Conservation (phyloP, 2,797 vertebrate species). For the Gymnoscopelus microlampas region DNA sequence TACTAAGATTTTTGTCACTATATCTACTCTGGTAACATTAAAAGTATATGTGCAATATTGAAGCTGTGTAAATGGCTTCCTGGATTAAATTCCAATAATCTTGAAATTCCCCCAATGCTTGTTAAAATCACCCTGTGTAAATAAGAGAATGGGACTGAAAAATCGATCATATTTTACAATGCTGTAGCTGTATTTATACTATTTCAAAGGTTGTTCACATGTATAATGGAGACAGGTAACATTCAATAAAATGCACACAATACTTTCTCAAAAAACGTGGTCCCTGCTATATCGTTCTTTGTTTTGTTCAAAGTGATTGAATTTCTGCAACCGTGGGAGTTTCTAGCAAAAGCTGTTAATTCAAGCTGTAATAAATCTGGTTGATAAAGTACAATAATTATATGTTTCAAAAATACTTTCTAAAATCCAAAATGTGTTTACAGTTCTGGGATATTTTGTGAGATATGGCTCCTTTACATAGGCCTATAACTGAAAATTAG, state of each 20-base stretch:
- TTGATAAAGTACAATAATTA: no score
- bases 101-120: conserved; percentile 56
- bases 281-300: conserved; percentile 34
- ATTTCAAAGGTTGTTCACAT: conserved; percentile 72
- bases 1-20: conserved; percentile 58
- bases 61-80: conserved; percentile 55
- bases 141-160: conserved; percentile 63
- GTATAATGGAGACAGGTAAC: conserved; percentile 66
- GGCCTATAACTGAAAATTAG: no score
- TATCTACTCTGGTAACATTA: conserved; percentile 63
- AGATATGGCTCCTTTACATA: no score
- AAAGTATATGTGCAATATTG: conserved; percentile 71
- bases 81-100: conserved; percentile 55
- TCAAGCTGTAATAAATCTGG: no score
- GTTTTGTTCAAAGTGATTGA: conserved; percentile 12
- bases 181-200: conserved; percentile 78
- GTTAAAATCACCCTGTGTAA: conserved; percentile 68
- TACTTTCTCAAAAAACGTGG: conserved; percentile 73
- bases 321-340: not conserved
- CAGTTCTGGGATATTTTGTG: no score
- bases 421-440: no score
- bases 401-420: no score
- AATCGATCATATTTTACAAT: conserved; percentile 70
- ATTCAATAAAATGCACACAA: conserved; percentile 78
- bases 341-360: no score